phyloP scores from a whole-genome alignment of 1,140 invertebrate genomes.

The Drosophila orosa region DNA sequence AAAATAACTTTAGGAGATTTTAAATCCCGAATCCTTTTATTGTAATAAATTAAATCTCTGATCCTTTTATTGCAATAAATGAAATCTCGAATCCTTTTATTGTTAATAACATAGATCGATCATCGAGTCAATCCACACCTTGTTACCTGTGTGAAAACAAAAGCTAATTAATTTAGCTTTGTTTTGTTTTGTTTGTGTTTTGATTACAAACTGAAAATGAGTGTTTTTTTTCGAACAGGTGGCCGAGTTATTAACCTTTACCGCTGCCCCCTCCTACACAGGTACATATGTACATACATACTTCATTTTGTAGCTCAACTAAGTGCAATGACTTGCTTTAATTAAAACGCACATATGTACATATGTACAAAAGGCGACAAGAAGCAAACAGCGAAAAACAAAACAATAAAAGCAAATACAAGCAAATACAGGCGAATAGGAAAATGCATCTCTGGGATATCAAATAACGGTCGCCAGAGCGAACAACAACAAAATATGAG shows the following conservation, averaged over 20 bases:
- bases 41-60: no score
- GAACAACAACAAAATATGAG: slow-evolving; percentile 29
- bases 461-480: slow-evolving; percentile 26
- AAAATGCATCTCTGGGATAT: slow-evolving; percentile 30
- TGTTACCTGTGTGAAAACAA: background rate
- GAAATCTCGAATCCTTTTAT: background rate
- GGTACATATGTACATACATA: background rate
- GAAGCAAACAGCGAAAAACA: slow-evolving; percentile 13
- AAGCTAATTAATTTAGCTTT: slow-evolving; percentile 1
- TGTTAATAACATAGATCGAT: background rate
- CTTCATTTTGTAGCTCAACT: background rate
- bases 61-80: no score
- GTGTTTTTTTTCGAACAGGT: slow-evolving; percentile 16
- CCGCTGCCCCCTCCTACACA: background rate
- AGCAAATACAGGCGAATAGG: slow-evolving; percentile 1
- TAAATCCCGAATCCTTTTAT: no score
- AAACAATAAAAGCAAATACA: slow-evolving; percentile 25
- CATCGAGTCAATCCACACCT: background rate
- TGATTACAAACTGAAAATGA: slow-evolving; percentile 1
- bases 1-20: no score
- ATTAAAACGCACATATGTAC: slow-evolving; percentile 19
- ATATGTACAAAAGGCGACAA: slow-evolving; percentile 15
- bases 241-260: background rate
- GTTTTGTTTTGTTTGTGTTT: slow-evolving; percentile 37
- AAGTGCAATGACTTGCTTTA: slow-evolving; percentile 35